These are phyloP conservation scores for Sussaba pulchella DNA, from an alignment of 2,888 invertebrate species.

Conservation along the genomic window DNA sequence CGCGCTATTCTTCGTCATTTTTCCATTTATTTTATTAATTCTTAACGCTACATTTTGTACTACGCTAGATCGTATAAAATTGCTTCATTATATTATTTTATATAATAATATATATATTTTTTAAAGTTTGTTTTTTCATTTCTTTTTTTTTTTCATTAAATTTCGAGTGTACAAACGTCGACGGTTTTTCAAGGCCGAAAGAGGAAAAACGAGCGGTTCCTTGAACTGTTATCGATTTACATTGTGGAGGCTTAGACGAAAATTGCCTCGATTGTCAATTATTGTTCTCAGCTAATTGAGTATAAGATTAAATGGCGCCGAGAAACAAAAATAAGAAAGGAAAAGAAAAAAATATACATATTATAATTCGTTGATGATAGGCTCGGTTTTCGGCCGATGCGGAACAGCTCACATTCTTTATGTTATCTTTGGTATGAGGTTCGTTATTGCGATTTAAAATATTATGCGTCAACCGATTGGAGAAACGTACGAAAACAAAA, in stretches of 20 bases:
- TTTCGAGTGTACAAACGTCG: constrained; percentile 42
- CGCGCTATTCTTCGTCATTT: constrained; percentile 27
- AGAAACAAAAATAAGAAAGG: constrained; percentile 18
- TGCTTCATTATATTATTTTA: constrained; percentile 73
- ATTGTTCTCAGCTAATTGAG: constrained; percentile 47
- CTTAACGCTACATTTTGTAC: constrained; percentile 76
- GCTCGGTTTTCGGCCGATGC: constrained; percentile 37
- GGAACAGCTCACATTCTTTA: constrained; percentile 58
- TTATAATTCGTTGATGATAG: constrained; percentile 22
- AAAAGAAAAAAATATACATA: constrained; percentile 21
- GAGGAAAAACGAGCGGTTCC: constrained; percentile 12
- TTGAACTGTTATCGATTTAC: neutral
- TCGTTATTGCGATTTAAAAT: constrained; percentile 76
- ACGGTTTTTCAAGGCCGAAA: constrained; percentile 40
- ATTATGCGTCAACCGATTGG: constrained; percentile 45
- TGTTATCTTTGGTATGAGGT: constrained; percentile 82
- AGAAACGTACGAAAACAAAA: constrained; percentile 21
- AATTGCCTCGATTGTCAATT: constrained; percentile 36
- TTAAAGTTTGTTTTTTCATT: constrained; percentile 19
- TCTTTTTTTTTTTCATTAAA: constrained; percentile 29
- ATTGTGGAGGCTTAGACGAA: constrained; percentile 6
- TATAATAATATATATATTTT: constrained; percentile 68
- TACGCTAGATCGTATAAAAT: constrained; percentile 74
- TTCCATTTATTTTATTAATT: constrained; percentile 73
- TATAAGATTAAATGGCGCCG: constrained; percentile 40